phyloP scores from a whole-genome alignment of 2,113 vertebrate genomes.

The Calonectris borealis region DNA sequence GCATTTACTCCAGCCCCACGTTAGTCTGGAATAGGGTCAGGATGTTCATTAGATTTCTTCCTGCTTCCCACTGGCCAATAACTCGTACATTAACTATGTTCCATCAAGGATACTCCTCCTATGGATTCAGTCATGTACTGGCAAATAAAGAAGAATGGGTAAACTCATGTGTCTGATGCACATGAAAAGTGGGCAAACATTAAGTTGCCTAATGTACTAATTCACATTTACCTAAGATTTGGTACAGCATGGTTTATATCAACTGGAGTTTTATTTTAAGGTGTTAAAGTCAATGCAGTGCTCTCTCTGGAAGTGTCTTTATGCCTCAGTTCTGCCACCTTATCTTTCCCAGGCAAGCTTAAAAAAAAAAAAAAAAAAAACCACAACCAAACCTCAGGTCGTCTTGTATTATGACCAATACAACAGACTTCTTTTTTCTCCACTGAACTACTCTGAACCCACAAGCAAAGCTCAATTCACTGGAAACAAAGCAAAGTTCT shows the following conservation, averaged over 20 bases:
- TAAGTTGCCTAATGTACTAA: neutral
- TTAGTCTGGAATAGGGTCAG: neutral
- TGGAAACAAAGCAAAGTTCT: neutral
- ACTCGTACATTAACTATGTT: neutral
- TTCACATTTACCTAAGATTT: neutral
- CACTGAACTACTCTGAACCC: neutral
- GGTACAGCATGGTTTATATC: neutral
- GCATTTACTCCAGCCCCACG: neutral
- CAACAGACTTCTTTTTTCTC: neutral
- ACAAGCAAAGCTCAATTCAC: neutral
- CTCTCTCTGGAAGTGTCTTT: neutral
- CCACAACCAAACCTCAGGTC: neutral
- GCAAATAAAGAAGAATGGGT: neutral
- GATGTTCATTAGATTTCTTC: neutral
- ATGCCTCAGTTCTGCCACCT: neutral
- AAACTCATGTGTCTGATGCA: neutral
- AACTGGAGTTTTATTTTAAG: neutral
- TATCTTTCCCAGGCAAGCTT: neutral
- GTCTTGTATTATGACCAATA: neutral
- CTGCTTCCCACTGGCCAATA: neutral
- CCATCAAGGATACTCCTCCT: neutral
- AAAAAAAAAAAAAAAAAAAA: neutral
- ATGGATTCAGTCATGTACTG: neutral
- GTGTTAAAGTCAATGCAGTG: neutral
- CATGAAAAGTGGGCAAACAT: neutral